Conservation (phyloP, 2,113 vertebrate species). For the Pogona vitticeps region DNA sequence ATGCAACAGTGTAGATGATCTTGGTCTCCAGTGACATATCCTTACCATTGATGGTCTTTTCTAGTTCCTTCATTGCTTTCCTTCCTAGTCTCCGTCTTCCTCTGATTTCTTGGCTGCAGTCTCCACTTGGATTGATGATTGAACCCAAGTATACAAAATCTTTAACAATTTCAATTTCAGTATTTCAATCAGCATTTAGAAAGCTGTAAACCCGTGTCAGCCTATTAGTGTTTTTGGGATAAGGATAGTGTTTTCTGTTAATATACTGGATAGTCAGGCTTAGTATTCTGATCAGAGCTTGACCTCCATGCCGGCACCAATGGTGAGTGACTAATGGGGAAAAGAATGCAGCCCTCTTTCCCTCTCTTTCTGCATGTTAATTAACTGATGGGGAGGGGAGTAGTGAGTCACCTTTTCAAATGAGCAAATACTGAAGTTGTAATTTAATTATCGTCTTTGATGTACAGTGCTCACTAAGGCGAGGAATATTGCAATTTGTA, state of each 20-base stretch:
- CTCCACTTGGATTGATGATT: too few species aligned
- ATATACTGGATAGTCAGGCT: neutral
- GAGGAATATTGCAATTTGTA: constrained; percentile 27
- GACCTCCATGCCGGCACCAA: neutral
- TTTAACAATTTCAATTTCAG: too few species aligned
- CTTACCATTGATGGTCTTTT: too few species aligned
- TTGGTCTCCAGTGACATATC: too few species aligned
- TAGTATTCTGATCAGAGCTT: neutral
- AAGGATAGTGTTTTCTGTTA: neutral
- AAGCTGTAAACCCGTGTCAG: neutral
- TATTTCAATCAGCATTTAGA: neutral
- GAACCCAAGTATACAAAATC: too few species aligned
- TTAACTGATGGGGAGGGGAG: neutral
- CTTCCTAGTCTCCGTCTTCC: too few species aligned
- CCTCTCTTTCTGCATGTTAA: accelerated
- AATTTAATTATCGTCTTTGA: constrained; percentile 47
- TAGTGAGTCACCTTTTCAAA: neutral
- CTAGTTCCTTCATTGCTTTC: too few species aligned
- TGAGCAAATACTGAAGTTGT: constrained; percentile 26
- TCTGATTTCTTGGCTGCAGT: too few species aligned
- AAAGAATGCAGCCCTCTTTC: neutral
- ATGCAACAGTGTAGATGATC: too few species aligned
- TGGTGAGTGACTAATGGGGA: accelerated
- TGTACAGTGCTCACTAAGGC: constrained; percentile 4
- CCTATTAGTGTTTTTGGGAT: neutral